Evolutionary conservation across 2,113 vertebrate genomes (phyloP).

Genomic region (Drymodes brunneopygia): DNA sequence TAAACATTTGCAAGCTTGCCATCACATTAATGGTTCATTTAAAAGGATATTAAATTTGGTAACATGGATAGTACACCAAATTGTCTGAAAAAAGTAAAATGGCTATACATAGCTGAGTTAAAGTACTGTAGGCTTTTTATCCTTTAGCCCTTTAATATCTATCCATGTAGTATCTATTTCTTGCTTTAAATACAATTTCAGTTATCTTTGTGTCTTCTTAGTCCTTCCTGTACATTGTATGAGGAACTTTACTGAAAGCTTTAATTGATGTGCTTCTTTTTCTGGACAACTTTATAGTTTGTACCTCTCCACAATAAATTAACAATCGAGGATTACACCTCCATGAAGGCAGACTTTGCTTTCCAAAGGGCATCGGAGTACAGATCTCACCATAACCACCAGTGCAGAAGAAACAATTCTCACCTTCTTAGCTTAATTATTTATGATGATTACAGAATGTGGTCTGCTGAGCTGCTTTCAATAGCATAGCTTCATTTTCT

Average conservation of each 20-base stretch:
- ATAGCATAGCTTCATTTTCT: background rate
- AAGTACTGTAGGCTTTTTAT: constrained; percentile 37
- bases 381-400: background rate
- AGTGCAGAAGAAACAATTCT: background rate
- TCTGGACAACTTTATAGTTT: background rate
- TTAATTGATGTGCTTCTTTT: background rate
- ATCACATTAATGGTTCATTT: background rate
- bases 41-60: constrained; percentile 2
- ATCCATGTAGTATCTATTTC: constrained; percentile 30
- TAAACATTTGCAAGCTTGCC: constrained; percentile 33
- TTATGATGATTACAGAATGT: background rate
- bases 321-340: background rate
- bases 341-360: background rate
- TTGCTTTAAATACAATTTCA: constrained; percentile 41
- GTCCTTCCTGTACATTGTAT: background rate
- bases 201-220: background rate
- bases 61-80: background rate
- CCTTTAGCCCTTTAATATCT: constrained; percentile 73
- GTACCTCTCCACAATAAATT: background rate
- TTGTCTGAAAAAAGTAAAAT: constrained; percentile 19
- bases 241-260: background rate
- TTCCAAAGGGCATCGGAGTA: background rate
- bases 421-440: background rate
- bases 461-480: background rate
- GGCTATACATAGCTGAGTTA: background rate